Percentiles rank a stretch among this genome's conserved stretches.
Conservation (phyloP, 2,113 vertebrate genomes). For the Pterocles burchelli region DNA sequence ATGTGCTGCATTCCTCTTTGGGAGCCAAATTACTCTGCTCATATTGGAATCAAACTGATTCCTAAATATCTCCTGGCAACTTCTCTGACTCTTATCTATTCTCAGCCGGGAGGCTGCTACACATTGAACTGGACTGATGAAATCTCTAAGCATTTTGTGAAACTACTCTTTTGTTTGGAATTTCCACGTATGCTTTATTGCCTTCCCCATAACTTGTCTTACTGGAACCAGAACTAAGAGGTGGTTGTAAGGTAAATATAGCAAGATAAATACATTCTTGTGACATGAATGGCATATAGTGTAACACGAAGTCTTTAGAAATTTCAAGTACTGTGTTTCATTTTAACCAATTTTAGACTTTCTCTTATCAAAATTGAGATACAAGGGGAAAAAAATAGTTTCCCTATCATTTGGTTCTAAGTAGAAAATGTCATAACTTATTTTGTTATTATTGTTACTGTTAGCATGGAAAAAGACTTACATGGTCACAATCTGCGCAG, state of each 20-base stretch:
- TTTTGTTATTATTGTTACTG: not conserved
- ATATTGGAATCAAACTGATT: not conserved
- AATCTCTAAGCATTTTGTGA: not conserved
- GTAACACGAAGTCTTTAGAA: not conserved
- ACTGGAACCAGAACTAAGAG: not conserved
- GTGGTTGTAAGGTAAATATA: not conserved
- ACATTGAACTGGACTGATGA: not conserved
- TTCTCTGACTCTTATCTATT: not conserved
- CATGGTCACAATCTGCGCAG: not conserved
- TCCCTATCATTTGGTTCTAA: not conserved
- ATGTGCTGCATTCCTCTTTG: not conserved
- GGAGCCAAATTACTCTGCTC: not conserved
- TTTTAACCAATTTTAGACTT: not conserved
- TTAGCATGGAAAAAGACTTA: not conserved
- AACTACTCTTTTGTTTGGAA: not conserved
- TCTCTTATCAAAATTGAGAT: not conserved
- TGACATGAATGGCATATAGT: not conserved
- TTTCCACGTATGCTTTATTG: not conserved
- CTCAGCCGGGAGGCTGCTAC: not conserved
- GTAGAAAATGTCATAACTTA: not conserved
- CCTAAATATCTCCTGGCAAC: not conserved
- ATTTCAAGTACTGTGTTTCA: not conserved
- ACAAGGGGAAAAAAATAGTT: not conserved
- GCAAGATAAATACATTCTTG: not conserved
- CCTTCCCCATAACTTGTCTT: not conserved